These are phyloP conservation scores for Cladopsammia gracilis DNA, from an alignment of 64 coral and sea anemone species.

Conservation along the genomic window DNA sequence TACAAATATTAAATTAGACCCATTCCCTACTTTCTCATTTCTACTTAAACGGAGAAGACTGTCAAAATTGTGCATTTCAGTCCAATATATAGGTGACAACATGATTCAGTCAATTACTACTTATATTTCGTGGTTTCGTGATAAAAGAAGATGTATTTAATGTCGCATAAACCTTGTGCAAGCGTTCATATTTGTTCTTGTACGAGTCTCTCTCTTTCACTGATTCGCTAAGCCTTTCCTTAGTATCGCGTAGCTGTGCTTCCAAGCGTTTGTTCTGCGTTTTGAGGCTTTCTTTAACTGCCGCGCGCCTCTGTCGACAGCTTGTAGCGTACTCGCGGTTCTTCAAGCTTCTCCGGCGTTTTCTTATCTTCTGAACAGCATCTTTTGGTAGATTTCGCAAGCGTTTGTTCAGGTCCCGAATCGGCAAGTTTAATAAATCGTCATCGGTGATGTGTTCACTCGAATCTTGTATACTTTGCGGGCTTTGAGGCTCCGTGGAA, in stretches of 20 bases:
- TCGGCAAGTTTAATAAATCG: neutral
- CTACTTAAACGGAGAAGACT: too few relatives aligned
- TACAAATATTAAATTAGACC: too few relatives aligned
- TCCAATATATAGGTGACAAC: too few relatives aligned
- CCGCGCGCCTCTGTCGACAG: conserved; percentile 60
- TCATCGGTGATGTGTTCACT: conserved; percentile 15
- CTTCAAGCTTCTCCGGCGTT: conserved; percentile 79
- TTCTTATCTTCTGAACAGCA: conserved; percentile 24
- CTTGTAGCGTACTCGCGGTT: conserved; percentile 88
- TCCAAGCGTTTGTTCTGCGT: conserved; percentile 32
- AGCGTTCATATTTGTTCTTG: conserved; percentile 7
- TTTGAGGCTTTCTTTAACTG: conserved; percentile 42
- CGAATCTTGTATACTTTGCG: neutral
- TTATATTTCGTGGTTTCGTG: neutral
- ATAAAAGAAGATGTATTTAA: neutral
- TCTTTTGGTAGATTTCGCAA: conserved; percentile 29
- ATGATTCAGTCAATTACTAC: neutral
- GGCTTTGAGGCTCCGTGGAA: neutral
- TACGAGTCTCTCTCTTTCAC: conserved; percentile 70
- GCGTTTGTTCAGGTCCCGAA: conserved; percentile 32
- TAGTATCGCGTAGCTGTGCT: conserved; percentile 56
- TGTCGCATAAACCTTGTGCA: neutral
- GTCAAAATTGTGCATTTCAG: too few relatives aligned
- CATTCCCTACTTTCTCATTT: too few relatives aligned
- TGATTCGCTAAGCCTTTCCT: conserved; percentile 6